These are phyloP conservation scores for Gallinago paraguaiae DNA, from an alignment of 2,113 vertebrate species.

Conservation along the genomic window DNA sequence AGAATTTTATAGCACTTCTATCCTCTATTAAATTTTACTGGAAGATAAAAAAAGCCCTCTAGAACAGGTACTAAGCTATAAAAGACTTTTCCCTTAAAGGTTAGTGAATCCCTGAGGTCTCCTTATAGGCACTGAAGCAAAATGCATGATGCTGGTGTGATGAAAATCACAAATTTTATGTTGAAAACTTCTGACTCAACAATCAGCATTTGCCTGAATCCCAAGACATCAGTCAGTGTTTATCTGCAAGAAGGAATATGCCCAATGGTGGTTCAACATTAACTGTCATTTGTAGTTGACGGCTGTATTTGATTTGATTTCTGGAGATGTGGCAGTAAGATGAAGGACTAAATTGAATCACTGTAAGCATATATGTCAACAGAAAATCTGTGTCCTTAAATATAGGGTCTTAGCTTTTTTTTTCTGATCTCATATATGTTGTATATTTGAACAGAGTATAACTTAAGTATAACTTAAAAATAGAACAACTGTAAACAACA, in stretches of 20 bases:
- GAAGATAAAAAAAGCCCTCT: neutral
- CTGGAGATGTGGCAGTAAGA: neutral
- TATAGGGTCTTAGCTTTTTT: neutral
- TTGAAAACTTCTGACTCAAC: neutral
- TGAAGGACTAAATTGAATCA: neutral
- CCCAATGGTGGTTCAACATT: neutral
- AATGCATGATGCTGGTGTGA: neutral
- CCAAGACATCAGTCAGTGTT: neutral
- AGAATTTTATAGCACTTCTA: neutral
- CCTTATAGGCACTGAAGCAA: neutral
- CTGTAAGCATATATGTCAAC: rapidly evolving
- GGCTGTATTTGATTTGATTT: neutral
- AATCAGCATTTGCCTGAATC: neutral
- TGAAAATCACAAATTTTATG: neutral
- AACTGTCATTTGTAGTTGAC: neutral
- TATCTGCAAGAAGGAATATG: neutral
- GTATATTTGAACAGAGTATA: neutral
- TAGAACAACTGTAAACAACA: neutral
- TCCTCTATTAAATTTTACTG: neutral
- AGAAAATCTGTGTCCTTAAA: neutral
- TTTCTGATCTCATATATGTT: neutral
- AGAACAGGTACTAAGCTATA: neutral
- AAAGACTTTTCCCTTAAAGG: neutral
- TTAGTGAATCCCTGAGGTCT: neutral
- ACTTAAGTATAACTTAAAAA: neutral